phyloP scores from a whole-genome alignment of 2,113 vertebrate genomes.

The Pseudonaja textilis region DNA sequence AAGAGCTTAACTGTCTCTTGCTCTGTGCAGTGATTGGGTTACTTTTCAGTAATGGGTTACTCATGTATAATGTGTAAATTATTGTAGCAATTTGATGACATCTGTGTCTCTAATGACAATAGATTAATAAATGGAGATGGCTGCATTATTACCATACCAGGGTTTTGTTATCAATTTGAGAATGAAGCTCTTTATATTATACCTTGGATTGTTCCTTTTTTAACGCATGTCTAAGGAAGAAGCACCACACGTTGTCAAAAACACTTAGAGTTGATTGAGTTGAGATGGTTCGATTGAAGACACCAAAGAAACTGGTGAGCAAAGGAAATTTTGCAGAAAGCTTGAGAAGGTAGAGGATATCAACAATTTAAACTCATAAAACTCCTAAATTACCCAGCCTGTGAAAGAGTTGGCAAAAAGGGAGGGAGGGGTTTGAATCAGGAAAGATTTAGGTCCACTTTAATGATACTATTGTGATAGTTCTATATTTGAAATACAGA shows the following conservation, averaged over 20 bases:
- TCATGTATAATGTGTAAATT: neutral
- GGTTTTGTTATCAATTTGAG: neutral
- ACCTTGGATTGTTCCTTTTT: neutral
- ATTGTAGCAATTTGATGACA: neutral
- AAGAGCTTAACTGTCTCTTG: neutral
- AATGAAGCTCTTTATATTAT: neutral
- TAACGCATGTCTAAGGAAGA: neutral
- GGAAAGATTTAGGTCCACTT: neutral
- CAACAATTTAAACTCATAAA: neutral
- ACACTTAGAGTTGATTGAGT: neutral
- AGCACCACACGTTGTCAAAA: neutral
- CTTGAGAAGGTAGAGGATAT: neutral
- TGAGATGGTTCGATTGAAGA: neutral
- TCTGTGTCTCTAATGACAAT: neutral
- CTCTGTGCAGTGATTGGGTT: neutral
- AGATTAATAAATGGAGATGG: neutral
- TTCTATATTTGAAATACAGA: neutral
- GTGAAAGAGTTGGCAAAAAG: neutral
- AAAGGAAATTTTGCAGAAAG: neutral
- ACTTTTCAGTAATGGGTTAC: neutral
- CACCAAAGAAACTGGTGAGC: neutral
- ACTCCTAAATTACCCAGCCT: neutral
- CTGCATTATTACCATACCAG: neutral
- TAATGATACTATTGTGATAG: neutral
- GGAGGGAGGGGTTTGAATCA: neutral